Base-by-base conservation (phyloP, 1,140 invertebrate genomes). In the Heliothis virescens region DNA sequence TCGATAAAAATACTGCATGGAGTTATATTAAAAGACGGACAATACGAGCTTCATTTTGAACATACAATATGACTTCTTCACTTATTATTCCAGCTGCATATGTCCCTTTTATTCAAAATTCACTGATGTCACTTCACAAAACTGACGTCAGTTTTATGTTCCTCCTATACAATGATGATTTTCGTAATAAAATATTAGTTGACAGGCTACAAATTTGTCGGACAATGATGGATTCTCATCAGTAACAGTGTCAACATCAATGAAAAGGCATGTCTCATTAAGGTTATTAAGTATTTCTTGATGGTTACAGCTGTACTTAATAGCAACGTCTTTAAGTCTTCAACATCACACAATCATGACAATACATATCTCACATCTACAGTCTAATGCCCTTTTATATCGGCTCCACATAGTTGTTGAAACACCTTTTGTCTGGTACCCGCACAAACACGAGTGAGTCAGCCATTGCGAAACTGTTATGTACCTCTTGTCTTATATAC, bases 381-480 rank as follows among this genome's bases (percentile, higher is more conserved):
- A 47, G 62, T 65, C 62, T 48, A 47, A 72, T 74, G 71, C 71
- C 71, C 71, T 74, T 74, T 60, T 13, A 59, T 74, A 48, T 48
- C 55, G 11, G 11, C 21, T n/a, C 1, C 67, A 52, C n/a, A 1
- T 53, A 29, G n/a, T 12, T 55, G 52, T 55, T 16, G 34, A 59
- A 59, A 74, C 71, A 74, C 71, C 71, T 74, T 60, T 74, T 59
- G 71, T 60, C 29, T 60, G 26, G 15, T 3, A 12, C 57, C 4
- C 34, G 41, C 48, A 71, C 48, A 15, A 53, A 52, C n/a, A 52
- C 48, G 75, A 75, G 57, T 85, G 82, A 83, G 69, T 85, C 82
- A 85, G 76, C 15, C 10, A 57, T 85, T 80, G 73, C 75, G 74
- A 80, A 85, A 85, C 9, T 29, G 52, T 26, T 69, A 18, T 41